Evolutionary conservation across 1,140 invertebrate species (phyloP).

Genomic region (Maniola jurtina): DNA sequence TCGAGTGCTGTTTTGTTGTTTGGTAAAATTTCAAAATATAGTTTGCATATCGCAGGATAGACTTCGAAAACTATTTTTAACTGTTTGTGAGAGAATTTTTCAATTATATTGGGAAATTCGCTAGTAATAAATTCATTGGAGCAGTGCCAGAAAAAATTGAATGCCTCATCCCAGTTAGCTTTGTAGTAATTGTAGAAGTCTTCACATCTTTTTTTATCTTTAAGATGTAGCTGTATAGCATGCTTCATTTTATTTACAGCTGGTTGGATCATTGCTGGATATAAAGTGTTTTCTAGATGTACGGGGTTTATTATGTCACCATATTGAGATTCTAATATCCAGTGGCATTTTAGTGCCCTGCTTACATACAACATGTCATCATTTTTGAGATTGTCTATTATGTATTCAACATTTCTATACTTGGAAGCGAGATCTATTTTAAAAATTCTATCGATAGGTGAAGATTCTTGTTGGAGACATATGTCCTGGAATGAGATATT

Average conservation of each 20-base stretch:
- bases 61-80: conserved; percentile 48
- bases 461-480: conserved; percentile 37
- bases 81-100: conserved; percentile 43
- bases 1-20: conserved; percentile 30
- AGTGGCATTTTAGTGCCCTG: conserved; percentile 46
- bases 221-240: conserved; percentile 47
- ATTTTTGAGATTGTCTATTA: conserved; percentile 48
- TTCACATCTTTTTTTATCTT: conserved; percentile 41
- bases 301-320: conserved; percentile 46
- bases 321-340: conserved; percentile 47
- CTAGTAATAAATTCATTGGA: conserved; percentile 39
- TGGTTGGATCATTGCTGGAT: conserved; percentile 51
- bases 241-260: conserved; percentile 60
- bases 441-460: conserved; percentile 51
- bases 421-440: conserved; percentile 60
- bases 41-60: conserved; percentile 33
- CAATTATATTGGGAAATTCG: conserved; percentile 40
- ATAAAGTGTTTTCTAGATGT: conserved; percentile 48
- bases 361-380: conserved; percentile 60
- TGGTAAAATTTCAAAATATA: conserved; percentile 45
- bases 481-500: conserved; percentile 32
- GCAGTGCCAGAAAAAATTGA: conserved; percentile 52
- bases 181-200: conserved; percentile 56
- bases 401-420: conserved; percentile 48
- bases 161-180: conserved; percentile 38